Conservation (phyloP, 2,888 invertebrate genomes). For the Emmelina monodactyla region DNA sequence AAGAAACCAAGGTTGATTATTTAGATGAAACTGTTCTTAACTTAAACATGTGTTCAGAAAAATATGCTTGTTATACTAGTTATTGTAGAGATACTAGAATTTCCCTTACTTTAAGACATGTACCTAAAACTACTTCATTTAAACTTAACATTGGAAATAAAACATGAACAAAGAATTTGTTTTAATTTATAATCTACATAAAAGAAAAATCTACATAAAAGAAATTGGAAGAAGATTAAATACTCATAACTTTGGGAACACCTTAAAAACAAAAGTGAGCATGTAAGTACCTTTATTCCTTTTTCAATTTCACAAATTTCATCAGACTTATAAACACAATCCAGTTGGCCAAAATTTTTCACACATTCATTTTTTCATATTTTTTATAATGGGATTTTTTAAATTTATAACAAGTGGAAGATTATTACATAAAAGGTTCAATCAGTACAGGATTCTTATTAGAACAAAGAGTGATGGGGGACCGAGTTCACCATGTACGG, state of each 20-base stretch:
- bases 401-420: constrained; percentile 38
- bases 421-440: constrained; percentile 16
- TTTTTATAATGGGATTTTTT: constrained; percentile 37
- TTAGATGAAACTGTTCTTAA: constrained; percentile 70
- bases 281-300: too few relatives aligned
- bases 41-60: constrained; percentile 67
- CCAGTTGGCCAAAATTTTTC: too few relatives aligned
- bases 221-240: too few relatives aligned
- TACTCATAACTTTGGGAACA: too few relatives aligned
- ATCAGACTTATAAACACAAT: too few relatives aligned
- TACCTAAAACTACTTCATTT: constrained; percentile 84
- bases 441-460: constrained; percentile 9
- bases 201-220: too few relatives aligned
- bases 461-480: constrained; percentile 10
- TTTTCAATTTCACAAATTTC: too few relatives aligned
- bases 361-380: too few relatives aligned
- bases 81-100: constrained; percentile 75
- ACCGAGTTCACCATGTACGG: neutral
- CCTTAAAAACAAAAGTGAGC: too few relatives aligned
- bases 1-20: constrained; percentile 72
- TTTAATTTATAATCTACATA: too few relatives aligned
- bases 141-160: constrained; percentile 70
- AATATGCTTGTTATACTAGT: constrained; percentile 61
- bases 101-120: constrained; percentile 92
- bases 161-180: constrained; percentile 13